Evolutionary conservation across 2,113 vertebrate genomes (phyloP).

Genomic region (Bubalus kerabau): DNA sequence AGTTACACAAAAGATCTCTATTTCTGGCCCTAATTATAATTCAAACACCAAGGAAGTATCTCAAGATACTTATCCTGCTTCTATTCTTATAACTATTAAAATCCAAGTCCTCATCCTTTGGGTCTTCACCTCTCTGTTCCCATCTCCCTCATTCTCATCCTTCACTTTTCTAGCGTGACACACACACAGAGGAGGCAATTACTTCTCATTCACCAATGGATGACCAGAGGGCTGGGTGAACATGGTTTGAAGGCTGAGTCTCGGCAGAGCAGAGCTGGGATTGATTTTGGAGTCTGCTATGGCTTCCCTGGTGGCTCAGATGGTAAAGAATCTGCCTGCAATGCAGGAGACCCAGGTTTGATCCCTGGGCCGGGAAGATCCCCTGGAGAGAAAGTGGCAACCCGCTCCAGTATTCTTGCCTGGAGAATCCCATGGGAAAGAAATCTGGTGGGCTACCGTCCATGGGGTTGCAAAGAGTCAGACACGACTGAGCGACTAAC

Average conservation of each 20-base stretch:
- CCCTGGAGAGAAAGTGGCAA: background rate
- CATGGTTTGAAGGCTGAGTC: background rate
- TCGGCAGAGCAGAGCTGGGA: background rate
- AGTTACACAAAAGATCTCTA: background rate
- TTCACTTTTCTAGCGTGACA: background rate
- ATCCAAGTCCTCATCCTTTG: background rate
- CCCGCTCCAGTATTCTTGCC: background rate
- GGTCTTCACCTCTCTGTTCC: background rate
- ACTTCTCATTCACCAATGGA: background rate
- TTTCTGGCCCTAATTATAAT: conserved; percentile 32
- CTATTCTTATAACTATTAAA: background rate
- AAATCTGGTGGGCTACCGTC: background rate
- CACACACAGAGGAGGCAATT: background rate
- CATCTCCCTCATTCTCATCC: background rate
- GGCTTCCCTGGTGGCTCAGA: background rate
- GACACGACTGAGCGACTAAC: background rate
- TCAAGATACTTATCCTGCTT: background rate
- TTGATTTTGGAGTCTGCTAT: background rate
- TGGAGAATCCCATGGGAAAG: background rate
- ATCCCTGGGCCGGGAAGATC: background rate
- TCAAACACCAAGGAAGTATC: background rate
- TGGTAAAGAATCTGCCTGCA: background rate
- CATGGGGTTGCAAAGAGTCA: background rate
- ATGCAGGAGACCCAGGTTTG: background rate
- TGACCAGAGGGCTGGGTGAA: background rate